Evolutionary conservation across 1,140 invertebrate genomes (phyloP).

Genomic region (Macrocentrus cingulum): DNA sequence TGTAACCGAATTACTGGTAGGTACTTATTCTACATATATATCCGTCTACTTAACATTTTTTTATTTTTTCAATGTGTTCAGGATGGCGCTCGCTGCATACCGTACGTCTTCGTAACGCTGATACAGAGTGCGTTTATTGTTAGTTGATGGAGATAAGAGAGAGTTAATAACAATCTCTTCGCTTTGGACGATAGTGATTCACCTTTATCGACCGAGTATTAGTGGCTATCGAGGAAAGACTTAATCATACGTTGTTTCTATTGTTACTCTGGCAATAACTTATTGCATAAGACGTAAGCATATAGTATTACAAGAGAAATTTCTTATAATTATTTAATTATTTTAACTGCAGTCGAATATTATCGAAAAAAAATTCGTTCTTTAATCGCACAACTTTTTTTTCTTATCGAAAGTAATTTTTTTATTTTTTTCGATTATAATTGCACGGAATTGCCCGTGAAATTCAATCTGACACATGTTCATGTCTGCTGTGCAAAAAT

Average conservation of each 20-base stretch:
- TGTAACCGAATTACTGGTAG: conserved; percentile 30
- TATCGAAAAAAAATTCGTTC: neutral
- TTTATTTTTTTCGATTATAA: neutral
- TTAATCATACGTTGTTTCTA: conserved; percentile 22
- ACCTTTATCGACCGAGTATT: conserved; percentile 26
- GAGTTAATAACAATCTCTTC: conserved; percentile 29
- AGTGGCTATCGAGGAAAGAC: conserved; percentile 23
- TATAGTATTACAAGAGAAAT: conserved; percentile 1
- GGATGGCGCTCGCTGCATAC: neutral
- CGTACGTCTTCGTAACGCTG: neutral
- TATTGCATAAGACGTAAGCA: conserved; percentile 8
- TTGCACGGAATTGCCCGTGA: neutral
- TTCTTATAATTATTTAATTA: conserved; percentile 14
- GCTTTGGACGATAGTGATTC: conserved; percentile 24
- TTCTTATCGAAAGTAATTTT: no score
- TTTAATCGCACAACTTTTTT: no score
- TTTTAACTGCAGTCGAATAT: no score
- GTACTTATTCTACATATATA: neutral
- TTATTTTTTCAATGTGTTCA: conserved; percentile 4
- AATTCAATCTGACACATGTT: conserved; percentile 19
- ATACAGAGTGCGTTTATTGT: conserved; percentile 20
- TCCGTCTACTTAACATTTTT: conserved; percentile 20
- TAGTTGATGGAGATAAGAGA: conserved; percentile 29
- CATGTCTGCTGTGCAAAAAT: neutral
- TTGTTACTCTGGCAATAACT: neutral